Base-by-base conservation (phyloP, 2,888 invertebrate species). In the Metallyticus violacea region DNA sequence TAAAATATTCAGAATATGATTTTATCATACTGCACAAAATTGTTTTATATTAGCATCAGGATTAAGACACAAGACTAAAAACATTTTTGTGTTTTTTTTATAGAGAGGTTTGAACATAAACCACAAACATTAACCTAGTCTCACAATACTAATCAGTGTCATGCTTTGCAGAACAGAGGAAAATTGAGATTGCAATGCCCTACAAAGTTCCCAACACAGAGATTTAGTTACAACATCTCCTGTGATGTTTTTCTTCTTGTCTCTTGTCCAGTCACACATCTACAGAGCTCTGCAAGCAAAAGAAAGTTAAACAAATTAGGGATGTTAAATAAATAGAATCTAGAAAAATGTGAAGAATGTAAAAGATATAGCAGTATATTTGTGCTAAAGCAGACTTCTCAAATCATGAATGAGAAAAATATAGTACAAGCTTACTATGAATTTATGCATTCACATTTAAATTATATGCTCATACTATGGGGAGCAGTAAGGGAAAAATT, bases 131-230 rank as follows among this genome's bases (percentile, higher is more conserved):
- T 82, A 82, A 82, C 82, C 82, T 82, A 82, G 82, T 77, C 77
- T 77, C 77, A 77, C 83, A 77, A 40, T 62, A 26, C 77, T 62
- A 62, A 62, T 62, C 40, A 6, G 15, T 62, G 40, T 62, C 40
- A 62, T 77, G 77, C n/a, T 83, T 83, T 83, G 77, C 62, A 25
- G 83, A 83, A 77, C 76, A 83, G 82, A 82, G 26, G 82, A 62
- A 62, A 62, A 82, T 62, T 62, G 82, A 82, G 77, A 83, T 83
- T 83, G 83, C 77, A 83, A 28, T 83, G 83, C 76, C 83, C 83
- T 83, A 83, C 83, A 83, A 28, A 83, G n/a, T 83, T 83, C 83
- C 83, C 82, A 82, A 82, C 40, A 62, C 40, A 62, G 15, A 62
- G 40, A 62, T 1, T 15, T 62, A 9, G 40, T 62, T 15, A 62